phyloP scores from a whole-genome alignment of 2,797 vertebrate genomes.

The Mus minutoides region DNA sequence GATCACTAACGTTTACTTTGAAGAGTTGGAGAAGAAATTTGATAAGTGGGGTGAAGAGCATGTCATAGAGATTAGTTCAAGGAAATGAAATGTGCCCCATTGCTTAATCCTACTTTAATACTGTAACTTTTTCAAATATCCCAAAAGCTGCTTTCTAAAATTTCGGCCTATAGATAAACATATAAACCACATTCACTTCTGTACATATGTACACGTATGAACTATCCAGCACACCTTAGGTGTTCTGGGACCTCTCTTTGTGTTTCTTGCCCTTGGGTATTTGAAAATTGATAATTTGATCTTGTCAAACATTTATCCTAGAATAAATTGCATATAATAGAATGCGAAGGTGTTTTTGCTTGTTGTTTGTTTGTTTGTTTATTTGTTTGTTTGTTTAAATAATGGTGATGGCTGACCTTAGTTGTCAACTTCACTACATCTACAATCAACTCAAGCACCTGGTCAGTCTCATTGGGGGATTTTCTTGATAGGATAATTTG shows the following conservation, averaged over 20 bases:
- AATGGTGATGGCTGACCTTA: neutral
- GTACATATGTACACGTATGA: neutral
- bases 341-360: neutral
- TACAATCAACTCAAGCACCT: neutral
- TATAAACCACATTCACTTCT: neutral
- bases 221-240: neutral
- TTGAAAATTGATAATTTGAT: constrained; percentile 36
- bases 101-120: neutral
- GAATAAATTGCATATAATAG: constrained; percentile 9
- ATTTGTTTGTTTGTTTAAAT: neutral
- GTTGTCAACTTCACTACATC: neutral
- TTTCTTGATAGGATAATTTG: neutral
- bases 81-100: neutral
- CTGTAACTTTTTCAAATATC: neutral
- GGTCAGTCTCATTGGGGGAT: neutral
- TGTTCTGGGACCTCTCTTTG: neutral
- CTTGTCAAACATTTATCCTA: constrained; percentile 1
- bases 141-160: neutral
- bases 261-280: neutral
- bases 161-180: neutral
- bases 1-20: neutral
- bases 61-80: neutral
- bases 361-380: neutral
- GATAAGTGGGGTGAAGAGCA: neutral
- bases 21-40: constrained; percentile 3